phyloP scores from a whole-genome alignment of 2,888 invertebrate genomes.

The Parnassius orleans region DNA sequence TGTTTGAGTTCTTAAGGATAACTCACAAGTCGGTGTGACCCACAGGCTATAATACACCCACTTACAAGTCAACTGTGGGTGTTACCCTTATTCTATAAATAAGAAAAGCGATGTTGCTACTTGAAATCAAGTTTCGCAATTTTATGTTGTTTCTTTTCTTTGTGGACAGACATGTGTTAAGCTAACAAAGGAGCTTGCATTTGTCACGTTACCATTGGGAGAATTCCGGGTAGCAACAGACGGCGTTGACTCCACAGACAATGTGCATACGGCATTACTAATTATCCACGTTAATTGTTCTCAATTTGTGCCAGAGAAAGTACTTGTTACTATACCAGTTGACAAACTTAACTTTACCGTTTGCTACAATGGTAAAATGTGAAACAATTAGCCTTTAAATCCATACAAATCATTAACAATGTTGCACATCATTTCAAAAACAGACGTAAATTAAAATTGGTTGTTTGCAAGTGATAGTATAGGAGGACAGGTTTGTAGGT shows the following conservation, averaged over 20 bases:
- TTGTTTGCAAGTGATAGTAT: conserved; percentile 24
- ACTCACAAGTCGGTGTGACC: too few species aligned
- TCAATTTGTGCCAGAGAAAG: conserved; percentile 70
- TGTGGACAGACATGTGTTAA: background rate
- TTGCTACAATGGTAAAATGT: conserved; percentile 26
- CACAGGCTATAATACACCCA: too few species aligned
- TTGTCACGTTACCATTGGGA: conserved; percentile 23
- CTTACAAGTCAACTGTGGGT: too few species aligned
- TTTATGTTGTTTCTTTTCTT: too few species aligned
- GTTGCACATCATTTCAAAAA: conserved; percentile 11
- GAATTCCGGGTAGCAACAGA: conserved; percentile 22
- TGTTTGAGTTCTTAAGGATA: too few species aligned
- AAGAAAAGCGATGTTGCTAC: too few species aligned
- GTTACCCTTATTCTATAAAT: too few species aligned
- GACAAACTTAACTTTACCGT: conserved; percentile 38
- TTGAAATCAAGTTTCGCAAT: too few species aligned
- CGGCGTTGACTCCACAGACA: conserved; percentile 35
- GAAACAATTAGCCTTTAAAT: conserved; percentile 30
- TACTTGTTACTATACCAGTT: conserved; percentile 40
- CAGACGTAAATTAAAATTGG: conserved; percentile 27
- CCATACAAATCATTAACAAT: conserved; percentile 20
- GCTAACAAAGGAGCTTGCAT: conserved; percentile 10
- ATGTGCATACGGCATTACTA: conserved; percentile 55
- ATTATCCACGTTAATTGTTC: conserved; percentile 61
- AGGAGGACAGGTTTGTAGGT: conserved; percentile 10